Evolutionary conservation across 2,888 invertebrate genomes (phyloP).

Genomic region (Cloeon dipterum): DNA sequence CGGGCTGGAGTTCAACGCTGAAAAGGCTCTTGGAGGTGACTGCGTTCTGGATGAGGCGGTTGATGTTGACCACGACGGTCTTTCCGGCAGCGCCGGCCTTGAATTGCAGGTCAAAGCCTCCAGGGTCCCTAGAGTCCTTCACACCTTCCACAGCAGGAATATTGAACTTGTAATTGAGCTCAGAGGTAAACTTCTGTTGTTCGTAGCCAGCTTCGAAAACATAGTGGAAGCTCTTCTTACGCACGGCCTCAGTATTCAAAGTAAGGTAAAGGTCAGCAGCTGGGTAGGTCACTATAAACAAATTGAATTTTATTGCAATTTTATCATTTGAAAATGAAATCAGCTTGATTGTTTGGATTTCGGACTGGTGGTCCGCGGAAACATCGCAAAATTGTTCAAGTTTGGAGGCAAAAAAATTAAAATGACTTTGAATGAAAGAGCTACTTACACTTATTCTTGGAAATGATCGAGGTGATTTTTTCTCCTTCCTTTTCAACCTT

Average conservation of each 20-base stretch:
- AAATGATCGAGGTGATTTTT: slow-evolving; percentile 18
- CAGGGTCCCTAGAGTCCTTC: slow-evolving; percentile 17
- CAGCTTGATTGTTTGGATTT: too few species aligned
- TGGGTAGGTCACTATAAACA: slow-evolving; percentile 25
- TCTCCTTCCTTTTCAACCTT: slow-evolving; percentile 14
- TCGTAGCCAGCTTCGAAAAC: slow-evolving; percentile 31
- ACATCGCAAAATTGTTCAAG: too few species aligned
- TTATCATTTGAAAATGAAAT: too few species aligned
- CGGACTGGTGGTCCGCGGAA: too few species aligned
- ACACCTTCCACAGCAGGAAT: neutral
- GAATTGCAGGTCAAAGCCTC: slow-evolving; percentile 31
- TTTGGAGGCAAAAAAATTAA: too few species aligned
- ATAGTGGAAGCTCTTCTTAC: slow-evolving; percentile 28
- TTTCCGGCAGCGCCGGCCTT: slow-evolving; percentile 13
- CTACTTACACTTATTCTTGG: slow-evolving; percentile 22
- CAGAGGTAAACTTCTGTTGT: slow-evolving; percentile 28
- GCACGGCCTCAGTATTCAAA: slow-evolving; percentile 30
- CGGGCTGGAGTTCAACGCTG: neutral
- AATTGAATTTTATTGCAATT: too few species aligned
- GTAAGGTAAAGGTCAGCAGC: slow-evolving; percentile 24
- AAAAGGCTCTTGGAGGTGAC: neutral
- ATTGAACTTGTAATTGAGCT: slow-evolving; percentile 19
- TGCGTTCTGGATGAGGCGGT: neutral
- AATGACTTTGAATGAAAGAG: too few species aligned
- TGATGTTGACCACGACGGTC: neutral